Evolutionary conservation across 2,113 vertebrate genomes (phyloP).

Genomic region (Asarcornis scutulata): DNA sequence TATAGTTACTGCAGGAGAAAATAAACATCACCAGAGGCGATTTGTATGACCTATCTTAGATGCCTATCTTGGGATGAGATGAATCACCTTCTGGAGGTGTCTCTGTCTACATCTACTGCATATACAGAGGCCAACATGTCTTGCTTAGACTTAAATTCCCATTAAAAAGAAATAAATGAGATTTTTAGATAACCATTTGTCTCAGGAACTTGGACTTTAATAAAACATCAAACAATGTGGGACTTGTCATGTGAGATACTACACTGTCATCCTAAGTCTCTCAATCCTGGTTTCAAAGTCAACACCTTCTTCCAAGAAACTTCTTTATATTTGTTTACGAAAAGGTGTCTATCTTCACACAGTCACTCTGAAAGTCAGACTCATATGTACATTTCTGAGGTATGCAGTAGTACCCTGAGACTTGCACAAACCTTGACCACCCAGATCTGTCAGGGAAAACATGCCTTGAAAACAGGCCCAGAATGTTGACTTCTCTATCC

Average conservation of each 20-base stretch:
- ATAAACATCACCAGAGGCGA: constrained; percentile 42
- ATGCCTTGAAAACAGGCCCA: background rate
- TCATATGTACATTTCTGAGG: background rate
- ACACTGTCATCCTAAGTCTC: background rate
- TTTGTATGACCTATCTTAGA: constrained; percentile 7
- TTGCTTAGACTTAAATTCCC: background rate
- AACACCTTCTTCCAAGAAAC: background rate
- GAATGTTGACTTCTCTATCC: background rate
- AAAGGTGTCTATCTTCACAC: background rate
- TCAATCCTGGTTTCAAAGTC: background rate
- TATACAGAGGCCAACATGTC: background rate
- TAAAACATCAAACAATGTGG: background rate
- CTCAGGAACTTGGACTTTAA: background rate
- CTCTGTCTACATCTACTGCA: background rate
- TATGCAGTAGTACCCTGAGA: background rate
- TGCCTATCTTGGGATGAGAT: constrained; percentile 28
- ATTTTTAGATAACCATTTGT: background rate
- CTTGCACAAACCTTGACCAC: constrained; percentile 16
- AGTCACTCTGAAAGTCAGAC: background rate
- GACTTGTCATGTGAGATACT: background rate
- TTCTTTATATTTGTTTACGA: background rate
- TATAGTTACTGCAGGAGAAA: constrained; percentile 14
- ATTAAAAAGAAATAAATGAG: background rate
- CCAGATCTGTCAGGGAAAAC: background rate
- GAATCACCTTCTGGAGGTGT: constrained; percentile 44